Conservation (phyloP, 2,113 vertebrate species). For the Catharus bicknelli region DNA sequence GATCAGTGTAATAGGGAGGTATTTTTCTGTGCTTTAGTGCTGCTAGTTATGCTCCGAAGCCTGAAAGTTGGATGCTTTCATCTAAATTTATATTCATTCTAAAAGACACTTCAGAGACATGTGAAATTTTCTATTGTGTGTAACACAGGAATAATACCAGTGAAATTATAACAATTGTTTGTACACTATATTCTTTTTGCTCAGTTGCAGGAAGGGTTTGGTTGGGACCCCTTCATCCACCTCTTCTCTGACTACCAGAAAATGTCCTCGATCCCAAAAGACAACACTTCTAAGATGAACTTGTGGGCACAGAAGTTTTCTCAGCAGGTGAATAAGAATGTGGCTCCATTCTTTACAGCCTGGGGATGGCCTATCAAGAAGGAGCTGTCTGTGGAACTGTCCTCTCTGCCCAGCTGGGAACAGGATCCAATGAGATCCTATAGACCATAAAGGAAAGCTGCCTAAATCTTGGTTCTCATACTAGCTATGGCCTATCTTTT, state of each 20-base stretch:
- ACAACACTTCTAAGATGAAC: conserved; percentile 76
- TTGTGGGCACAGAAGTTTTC: conserved; percentile 78
- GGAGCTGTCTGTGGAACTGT: conserved; percentile 66
- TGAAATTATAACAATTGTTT: not conserved
- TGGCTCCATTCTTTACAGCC: conserved; percentile 76
- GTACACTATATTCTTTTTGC: not conserved
- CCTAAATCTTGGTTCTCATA: not conserved
- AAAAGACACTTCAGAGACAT: not conserved
- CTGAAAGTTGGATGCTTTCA: not conserved
- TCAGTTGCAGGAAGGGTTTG: conserved; percentile 80
- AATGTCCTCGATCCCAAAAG: conserved; percentile 57
- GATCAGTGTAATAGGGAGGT: not conserved
- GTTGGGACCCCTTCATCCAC: conserved; percentile 75
- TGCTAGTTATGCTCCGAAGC: not conserved
- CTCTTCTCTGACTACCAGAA: conserved; percentile 76
- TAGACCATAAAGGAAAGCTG: conserved; percentile 50
- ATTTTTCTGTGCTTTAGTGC: not conserved
- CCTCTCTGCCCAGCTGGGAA: conserved; percentile 74
- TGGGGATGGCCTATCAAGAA: conserved; percentile 81
- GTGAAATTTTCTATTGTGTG: not conserved
- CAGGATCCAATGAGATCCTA: conserved; percentile 76
- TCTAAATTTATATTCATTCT: not conserved
- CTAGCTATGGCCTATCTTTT: not conserved
- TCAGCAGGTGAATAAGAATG: conserved; percentile 74
- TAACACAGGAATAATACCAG: not conserved